A percentile compares a stretch with the other conserved stretches of the same genome.
These are phyloP conservation scores for Oryzias javanicus DNA, from an alignment of 2,113 vertebrate genomes.

Conservation along the genomic window DNA sequence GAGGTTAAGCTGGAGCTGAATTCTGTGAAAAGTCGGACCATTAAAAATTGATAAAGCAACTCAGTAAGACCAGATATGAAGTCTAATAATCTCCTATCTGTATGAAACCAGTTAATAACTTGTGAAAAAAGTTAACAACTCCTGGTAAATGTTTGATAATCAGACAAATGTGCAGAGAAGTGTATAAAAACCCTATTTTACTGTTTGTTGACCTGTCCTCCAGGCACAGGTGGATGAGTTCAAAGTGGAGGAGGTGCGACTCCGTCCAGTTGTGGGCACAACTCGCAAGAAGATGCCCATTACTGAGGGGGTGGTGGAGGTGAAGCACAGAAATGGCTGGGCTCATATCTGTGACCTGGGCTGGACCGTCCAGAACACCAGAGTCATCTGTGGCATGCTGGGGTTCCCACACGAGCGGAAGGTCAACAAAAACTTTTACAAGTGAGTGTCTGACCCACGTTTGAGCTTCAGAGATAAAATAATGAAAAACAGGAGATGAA, in stretches of 20 bases:
- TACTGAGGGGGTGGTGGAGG: conserved; percentile 89
- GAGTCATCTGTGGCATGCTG: conserved; percentile 92
- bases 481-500: no score
- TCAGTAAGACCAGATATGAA: no score
- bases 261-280: conserved; percentile 77
- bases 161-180: no score
- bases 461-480: no score
- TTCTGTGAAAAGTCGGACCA: no score
- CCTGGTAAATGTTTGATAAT: no score
- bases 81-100: no score
- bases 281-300: conserved; percentile 79
- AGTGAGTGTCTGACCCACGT: conserved; percentile 72
- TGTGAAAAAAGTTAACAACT: no score
- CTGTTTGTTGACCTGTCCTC: neutral
- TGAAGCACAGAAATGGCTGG: conserved; percentile 85
- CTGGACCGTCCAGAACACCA: conserved; percentile 88
- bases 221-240: conserved; percentile 82
- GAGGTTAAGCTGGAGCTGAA: no score
- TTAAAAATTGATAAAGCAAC: no score
- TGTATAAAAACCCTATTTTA: neutral
- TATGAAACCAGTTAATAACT: no score
- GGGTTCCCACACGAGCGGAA: conserved; percentile 91
- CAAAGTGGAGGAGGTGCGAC: conserved; percentile 87
- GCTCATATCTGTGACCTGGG: conserved; percentile 87
- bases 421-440: conserved; percentile 94